Percentiles rank a stretch among this genome's conserved stretches.
Evolutionary conservation across 30 jellyfish, hydroid and myxozoan genomes (phyloP).

Genomic region (Chrysaora quinquecirrha): DNA sequence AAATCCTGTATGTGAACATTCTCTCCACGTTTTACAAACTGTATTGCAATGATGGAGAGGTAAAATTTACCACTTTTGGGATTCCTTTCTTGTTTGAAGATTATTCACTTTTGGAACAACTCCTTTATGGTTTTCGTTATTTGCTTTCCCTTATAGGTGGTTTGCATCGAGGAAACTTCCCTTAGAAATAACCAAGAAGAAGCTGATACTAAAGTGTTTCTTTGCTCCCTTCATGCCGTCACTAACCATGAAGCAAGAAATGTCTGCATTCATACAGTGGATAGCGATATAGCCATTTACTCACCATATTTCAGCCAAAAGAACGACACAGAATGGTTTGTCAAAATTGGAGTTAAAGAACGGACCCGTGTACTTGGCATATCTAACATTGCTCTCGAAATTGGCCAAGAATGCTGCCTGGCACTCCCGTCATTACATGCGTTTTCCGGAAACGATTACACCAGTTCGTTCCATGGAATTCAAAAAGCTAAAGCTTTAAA

Average conservation of each 20-base stretch:
- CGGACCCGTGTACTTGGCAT: not conserved
- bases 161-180: too few relatives aligned
- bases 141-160: too few relatives aligned
- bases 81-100: too few relatives aligned
- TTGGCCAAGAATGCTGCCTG: not conserved
- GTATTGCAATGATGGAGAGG: too few relatives aligned
- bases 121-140: too few relatives aligned
- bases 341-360: not conserved
- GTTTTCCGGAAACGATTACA: conserved; percentile 33
- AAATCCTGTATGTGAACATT: too few relatives aligned
- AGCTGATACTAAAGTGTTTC: conserved; percentile 47
- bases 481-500: conserved; percentile 14
- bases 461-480: conserved; percentile 40
- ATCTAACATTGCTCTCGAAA: not conserved
- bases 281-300: conserved; percentile 37
- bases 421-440: conserved; percentile 32
- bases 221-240: too few relatives aligned
- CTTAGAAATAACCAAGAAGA: conserved; percentile 40
- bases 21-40: too few relatives aligned
- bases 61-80: too few relatives aligned
- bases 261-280: conserved; percentile 43
- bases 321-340: too few relatives aligned
- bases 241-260: too few relatives aligned
- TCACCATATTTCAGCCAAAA: conserved; percentile 12
- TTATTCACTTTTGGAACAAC: too few relatives aligned